These are phyloP conservation scores for Silvanus unidentatus DNA, from an alignment of 2,888 invertebrate species.

Conservation along the genomic window DNA sequence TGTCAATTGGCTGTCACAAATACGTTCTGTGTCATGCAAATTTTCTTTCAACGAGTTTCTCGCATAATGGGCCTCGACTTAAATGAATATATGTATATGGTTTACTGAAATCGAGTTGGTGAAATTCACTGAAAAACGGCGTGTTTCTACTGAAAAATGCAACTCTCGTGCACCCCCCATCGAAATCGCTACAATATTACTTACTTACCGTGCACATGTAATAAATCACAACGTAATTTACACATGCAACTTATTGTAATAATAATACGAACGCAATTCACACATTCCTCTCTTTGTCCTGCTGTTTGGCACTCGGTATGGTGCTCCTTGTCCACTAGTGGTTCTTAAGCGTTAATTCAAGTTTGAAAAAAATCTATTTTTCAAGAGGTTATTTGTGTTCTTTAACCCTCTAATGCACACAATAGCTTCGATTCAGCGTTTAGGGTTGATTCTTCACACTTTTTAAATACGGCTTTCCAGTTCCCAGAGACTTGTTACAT, in stretches of 20 bases:
- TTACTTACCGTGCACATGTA: too few species aligned
- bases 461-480: conserved; percentile 18
- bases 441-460: conserved; percentile 38
- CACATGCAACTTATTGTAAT: conserved; percentile 1
- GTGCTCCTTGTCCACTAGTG: too few species aligned
- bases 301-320: too few species aligned
- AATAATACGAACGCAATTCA: background rate
- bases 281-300: background rate
- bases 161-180: too few species aligned
- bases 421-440: conserved; percentile 22
- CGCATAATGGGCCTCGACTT: conserved; percentile 24
- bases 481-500: conserved; percentile 21
- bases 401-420: conserved; percentile 22
- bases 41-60: conserved; percentile 38
- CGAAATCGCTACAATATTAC: too few species aligned
- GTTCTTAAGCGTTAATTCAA: background rate
- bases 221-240: too few species aligned
- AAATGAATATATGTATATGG: too few species aligned
- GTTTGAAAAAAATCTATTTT: conserved; percentile 9
- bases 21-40: conserved; percentile 46
- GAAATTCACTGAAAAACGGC: too few species aligned
- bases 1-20: conserved; percentile 49
- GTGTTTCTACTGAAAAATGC: too few species aligned
- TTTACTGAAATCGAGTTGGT: too few species aligned
- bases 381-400: conserved; percentile 33